Percentiles rank a stretch among this genome's conserved stretches.
These are phyloP conservation scores for Anastrepha ludens DNA, from an alignment of 1,140 invertebrate species.

Conservation along the genomic window DNA sequence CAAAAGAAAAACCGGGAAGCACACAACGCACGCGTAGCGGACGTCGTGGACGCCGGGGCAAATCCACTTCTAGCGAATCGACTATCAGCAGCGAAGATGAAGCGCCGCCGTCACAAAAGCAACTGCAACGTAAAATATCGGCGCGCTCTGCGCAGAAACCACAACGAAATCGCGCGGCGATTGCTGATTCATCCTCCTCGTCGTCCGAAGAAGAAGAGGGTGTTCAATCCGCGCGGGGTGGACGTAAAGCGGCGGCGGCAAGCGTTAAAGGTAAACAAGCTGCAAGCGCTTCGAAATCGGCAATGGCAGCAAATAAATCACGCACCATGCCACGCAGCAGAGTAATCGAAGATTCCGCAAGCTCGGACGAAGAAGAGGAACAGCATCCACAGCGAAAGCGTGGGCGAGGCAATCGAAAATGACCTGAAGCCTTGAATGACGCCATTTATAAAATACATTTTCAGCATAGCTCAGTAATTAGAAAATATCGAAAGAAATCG, in stretches of 20 bases:
- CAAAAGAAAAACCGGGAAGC: constrained; percentile 45
- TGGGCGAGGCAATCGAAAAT: constrained; percentile 54
- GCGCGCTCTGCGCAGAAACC: not conserved
- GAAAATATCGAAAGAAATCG: not conserved
- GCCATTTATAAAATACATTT: not conserved
- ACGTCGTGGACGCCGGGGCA: not conserved
- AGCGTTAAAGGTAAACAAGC: not conserved
- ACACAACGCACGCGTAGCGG: constrained; percentile 50
- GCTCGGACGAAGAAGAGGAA: constrained; percentile 52
- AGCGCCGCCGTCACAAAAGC: constrained; percentile 23
- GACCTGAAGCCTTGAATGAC: not conserved
- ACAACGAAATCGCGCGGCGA: not conserved
- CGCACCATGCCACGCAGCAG: constrained; percentile 16
- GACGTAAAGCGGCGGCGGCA: not conserved
- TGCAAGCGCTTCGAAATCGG: not conserved
- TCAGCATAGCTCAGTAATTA: not conserved
- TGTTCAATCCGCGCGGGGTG: not conserved
- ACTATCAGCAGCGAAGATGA: constrained; percentile 50
- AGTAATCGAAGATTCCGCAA: constrained; percentile 57
- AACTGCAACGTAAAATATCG: constrained; percentile 1
- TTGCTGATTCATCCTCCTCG: not conserved
- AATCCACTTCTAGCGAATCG: constrained; percentile 32
- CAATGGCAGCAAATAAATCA: not conserved
- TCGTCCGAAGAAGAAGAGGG: not conserved
- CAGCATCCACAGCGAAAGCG: constrained; percentile 56